Evolutionary conservation across 2,797 vertebrate genomes (phyloP), one percentile per base, ranked within the genome.

Genomic region (Pygocentrus nattereri): DNA sequence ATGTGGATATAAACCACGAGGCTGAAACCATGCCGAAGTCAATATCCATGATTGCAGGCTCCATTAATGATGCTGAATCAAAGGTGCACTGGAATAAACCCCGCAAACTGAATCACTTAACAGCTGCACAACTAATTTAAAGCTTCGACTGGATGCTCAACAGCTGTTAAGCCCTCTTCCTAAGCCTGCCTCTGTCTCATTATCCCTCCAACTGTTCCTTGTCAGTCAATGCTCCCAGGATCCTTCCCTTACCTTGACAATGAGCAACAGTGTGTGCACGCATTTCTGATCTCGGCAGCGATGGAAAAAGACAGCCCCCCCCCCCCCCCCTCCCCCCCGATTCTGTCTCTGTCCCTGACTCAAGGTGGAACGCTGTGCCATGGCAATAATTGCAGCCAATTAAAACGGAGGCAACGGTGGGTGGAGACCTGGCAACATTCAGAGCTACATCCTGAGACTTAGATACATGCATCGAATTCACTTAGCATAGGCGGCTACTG

Each of bases 151-250:
- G 61, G 64, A 83, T 80, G 70, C 68, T 85, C 56, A 85, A 79
- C 85, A 76, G 77, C 84, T 86, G 86, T 84, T 86, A 78, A 80
- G 78, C 70, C 30, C 23, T 23, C 75, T 74, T 78, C 73, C 75
- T 79, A 77, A 82, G 56, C 65, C 50, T 74, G 19, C 71, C 81
- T 83, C 76, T 85, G 83, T 78, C 87, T 80, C 82, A 85, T 87
- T 87, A 84, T 87, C 85, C 82, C 75, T 85, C 84, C 85, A 87
- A 89, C 85, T 82, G 87, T 84, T 88, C 44, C 15, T 77, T 76
- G 76, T 88, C 81, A 81, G 31, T 77, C 82, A 82, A 78, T 38
- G 6, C 21, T 85, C 68, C 76, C 52, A 30, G 47, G 59, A 74
- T 65, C n/a, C 73, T 82, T 84, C 54, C 79, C 75, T 74, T 75